Conservation (phyloP, 2,797 vertebrate species). For the Eulemur albifrons region DNA sequence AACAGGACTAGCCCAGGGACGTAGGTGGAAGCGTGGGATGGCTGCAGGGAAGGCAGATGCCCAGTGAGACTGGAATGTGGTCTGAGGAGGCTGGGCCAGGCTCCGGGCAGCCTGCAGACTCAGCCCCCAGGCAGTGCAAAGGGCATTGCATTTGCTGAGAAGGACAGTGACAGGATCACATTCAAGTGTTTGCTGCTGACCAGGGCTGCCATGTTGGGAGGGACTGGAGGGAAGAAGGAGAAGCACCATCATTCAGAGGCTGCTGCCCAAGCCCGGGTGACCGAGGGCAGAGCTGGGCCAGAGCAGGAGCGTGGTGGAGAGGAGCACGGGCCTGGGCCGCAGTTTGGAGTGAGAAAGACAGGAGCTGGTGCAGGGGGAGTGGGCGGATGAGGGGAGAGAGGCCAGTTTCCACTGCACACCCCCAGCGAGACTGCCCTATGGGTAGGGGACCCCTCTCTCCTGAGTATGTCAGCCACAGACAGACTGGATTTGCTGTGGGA, state of each 20-base stretch:
- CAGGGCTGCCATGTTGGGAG: neutral
- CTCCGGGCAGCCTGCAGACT: neutral
- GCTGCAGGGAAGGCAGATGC: neutral
- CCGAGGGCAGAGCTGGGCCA: neutral
- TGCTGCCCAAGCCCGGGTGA: neutral
- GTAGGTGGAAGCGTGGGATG: neutral
- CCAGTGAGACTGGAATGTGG: accelerated
- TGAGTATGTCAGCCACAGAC: neutral
- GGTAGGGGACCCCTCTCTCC: neutral
- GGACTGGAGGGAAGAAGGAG: neutral
- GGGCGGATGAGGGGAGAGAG: neutral
- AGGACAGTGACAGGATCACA: neutral
- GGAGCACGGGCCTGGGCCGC: accelerated
- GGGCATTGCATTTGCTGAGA: neutral
- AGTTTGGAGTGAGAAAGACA: neutral
- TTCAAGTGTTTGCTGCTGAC: neutral
- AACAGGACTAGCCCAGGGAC: neutral
- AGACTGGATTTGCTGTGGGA: neutral
- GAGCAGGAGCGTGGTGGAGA: neutral
- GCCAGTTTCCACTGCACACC: accelerated
- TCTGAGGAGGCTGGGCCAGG: neutral
- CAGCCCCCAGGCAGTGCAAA: neutral
- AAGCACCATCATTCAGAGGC: neutral
- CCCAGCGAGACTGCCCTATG: neutral
- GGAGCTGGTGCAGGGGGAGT: no score